phyloP scores from a whole-genome alignment of 2,113 vertebrate species.

The Naja naja region DNA sequence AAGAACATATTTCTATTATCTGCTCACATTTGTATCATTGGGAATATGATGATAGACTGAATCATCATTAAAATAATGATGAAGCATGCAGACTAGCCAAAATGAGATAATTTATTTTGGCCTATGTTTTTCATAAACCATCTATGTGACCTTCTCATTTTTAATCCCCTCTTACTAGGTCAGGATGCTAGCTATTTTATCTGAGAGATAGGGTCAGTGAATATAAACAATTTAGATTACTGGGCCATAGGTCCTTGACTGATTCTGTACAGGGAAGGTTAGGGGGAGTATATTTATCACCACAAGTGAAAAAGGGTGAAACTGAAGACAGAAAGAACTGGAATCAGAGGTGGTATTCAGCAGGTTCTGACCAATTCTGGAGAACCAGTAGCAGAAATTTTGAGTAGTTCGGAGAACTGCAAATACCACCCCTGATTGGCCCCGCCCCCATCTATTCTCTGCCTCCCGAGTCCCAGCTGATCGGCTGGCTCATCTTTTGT shows the following conservation, averaged over 20 bases:
- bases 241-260: background rate
- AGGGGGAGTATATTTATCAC: background rate
- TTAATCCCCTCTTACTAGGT: background rate
- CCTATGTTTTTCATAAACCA: background rate
- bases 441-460: no score
- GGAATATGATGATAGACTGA: background rate
- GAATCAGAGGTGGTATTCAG: background rate
- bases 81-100: background rate
- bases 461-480: no score
- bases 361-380: no score
- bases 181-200: background rate
- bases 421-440: no score
- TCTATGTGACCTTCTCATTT: background rate
- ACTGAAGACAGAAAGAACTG: background rate
- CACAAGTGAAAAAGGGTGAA: background rate
- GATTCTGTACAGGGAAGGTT: background rate
- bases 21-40: background rate
- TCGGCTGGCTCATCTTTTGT: no score
- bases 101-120: background rate
- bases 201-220: background rate
- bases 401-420: no score
- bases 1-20: background rate
- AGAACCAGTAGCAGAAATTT: no score
- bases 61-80: background rate
- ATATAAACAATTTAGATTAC: background rate